phyloP scores from a whole-genome alignment of 64 coral and sea anemone genomes.

The Montipora foliosa region DNA sequence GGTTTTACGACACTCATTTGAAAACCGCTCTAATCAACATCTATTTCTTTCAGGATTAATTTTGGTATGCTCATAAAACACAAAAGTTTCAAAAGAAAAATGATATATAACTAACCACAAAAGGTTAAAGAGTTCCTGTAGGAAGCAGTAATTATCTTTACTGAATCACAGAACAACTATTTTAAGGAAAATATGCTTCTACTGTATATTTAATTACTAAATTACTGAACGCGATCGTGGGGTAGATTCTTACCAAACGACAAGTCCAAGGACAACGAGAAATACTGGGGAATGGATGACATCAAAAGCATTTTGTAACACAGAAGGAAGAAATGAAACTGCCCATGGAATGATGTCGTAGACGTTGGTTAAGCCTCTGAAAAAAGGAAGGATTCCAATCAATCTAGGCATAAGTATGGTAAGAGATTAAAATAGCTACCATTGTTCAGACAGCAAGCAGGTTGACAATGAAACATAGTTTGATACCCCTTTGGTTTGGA shows the following conservation, averaged over 20 bases:
- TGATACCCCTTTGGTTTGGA: no score
- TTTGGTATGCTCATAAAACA: no score
- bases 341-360: slow-evolving; percentile 80
- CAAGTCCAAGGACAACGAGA: slow-evolving; percentile 73
- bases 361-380: slow-evolving; percentile 71
- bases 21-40: no score
- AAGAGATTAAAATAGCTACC: no score
- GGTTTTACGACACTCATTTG: no score
- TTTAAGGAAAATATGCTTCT: not conserved
- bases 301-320: slow-evolving; percentile 53
- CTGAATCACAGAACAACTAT: not conserved
- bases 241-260: slow-evolving; percentile 77
- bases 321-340: slow-evolving; percentile 60
- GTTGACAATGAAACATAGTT: no score
- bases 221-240: not conserved
- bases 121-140: not conserved
- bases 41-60: no score
- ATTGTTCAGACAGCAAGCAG: no score
- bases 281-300: slow-evolving; percentile 81
- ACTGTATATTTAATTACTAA: not conserved
- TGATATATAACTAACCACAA: not conserved
- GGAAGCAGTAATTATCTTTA: not conserved
- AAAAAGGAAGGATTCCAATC: not conserved
- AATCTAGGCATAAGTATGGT: not conserved
- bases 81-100: not conserved